Evolutionary conservation across 2,113 vertebrate genomes (phyloP).

Genomic region (Erythrocercus mccallii): DNA sequence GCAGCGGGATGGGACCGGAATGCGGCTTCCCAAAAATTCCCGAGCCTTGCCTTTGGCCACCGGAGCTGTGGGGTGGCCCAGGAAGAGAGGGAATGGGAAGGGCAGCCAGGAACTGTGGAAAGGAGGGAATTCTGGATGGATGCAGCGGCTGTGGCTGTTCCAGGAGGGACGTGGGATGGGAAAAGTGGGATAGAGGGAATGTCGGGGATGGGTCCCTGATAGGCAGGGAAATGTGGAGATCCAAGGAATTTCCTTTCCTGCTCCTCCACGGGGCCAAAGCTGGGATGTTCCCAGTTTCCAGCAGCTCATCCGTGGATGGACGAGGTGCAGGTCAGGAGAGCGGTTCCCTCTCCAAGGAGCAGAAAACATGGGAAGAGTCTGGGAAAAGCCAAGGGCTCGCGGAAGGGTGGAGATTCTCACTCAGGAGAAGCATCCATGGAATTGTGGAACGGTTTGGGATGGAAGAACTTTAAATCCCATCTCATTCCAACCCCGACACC

Average conservation of each 20-base stretch:
- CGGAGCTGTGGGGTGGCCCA: not conserved
- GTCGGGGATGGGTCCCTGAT: rapidly evolving
- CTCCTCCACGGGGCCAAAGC: not conserved
- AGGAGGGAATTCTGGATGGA: not conserved
- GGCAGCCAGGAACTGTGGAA: not conserved
- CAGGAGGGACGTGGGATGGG: not conserved
- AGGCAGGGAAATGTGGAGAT: not conserved
- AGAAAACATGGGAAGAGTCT: not conserved
- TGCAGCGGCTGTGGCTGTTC: not conserved
- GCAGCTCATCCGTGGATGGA: not conserved
- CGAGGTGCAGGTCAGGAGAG: not conserved
- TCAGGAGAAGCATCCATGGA: not conserved
- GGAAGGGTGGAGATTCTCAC: not conserved
- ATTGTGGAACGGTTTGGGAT: not conserved
- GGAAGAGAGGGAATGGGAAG: not conserved
- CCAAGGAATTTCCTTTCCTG: not conserved
- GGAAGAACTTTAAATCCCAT: not conserved
- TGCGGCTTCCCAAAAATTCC: not conserved
- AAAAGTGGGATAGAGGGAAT: rapidly evolving
- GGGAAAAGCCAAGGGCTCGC: not conserved
- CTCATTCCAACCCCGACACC: rapidly evolving
- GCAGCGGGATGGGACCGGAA: not conserved
- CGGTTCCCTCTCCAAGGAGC: rapidly evolving
- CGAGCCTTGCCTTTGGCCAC: not conserved
- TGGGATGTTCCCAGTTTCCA: not conserved